Evolutionary conservation across 2,113 vertebrate genomes (phyloP).

Genomic region (Gnathonemus longibarbis): DNA sequence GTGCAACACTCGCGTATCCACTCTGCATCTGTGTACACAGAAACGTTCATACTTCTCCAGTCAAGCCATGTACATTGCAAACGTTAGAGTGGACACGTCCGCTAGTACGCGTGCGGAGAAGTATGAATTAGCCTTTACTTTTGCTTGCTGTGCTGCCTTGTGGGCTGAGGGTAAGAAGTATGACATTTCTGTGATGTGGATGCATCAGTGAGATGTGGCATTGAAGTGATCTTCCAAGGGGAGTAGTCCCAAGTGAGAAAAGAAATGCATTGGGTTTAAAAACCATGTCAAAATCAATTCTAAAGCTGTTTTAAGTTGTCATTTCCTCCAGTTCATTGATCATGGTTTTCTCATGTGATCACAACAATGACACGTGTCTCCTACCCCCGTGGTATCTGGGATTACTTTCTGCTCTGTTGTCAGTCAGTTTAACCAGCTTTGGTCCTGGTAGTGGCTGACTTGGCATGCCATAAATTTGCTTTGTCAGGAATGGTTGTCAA

Average conservation of each 20-base stretch:
- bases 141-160: neutral
- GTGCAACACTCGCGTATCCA: no score
- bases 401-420: neutral
- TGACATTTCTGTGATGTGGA: neutral
- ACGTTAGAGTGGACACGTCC: no score
- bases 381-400: neutral
- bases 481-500: neutral
- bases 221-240: neutral
- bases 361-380: neutral
- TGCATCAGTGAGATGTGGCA: neutral
- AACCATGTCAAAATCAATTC: neutral
- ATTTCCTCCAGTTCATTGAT: neutral
- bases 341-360: neutral
- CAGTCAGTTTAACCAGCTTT: neutral
- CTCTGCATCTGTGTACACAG: no score
- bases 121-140: neutral
- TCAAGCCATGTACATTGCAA: no score
- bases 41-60: no score
- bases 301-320: neutral
- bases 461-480: neutral
- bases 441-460: neutral
- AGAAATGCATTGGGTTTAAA: neutral
- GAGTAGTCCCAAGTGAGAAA: neutral
- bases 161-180: neutral
- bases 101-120: no score